These are phyloP conservation scores for Hyposmocoma kahamanoa DNA, from an alignment of 1,140 invertebrate genomes.

Conservation along the genomic window DNA sequence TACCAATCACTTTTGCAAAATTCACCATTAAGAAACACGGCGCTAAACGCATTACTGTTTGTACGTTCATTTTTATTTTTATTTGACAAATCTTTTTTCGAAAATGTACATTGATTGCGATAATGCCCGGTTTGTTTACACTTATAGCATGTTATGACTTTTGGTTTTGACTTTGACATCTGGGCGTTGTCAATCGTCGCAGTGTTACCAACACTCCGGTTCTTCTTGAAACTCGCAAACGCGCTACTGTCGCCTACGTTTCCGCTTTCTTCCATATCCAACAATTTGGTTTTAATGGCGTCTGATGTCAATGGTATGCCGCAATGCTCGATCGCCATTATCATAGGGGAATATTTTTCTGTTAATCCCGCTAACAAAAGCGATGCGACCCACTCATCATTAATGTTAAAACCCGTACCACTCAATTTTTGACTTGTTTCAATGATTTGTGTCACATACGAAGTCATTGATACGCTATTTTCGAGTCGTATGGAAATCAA, in stretches of 20 bases:
- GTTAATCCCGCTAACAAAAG: background rate
- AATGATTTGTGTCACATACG: constrained; percentile 16
- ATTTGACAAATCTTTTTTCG: background rate
- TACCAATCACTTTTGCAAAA: constrained; percentile 15
- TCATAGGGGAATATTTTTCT: constrained; percentile 9
- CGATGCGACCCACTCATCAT: background rate
- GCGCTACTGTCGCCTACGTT: background rate
- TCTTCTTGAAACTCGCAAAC: background rate
- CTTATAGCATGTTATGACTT: constrained; percentile 1
- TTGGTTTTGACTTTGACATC: background rate
- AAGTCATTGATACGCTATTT: constrained; percentile 15
- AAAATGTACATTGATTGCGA: constrained; percentile 13
- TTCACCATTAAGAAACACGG: constrained; percentile 6
- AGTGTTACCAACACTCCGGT: background rate
- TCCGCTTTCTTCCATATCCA: constrained; percentile 11
- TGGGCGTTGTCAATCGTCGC: background rate
- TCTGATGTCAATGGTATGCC: constrained; percentile 13
- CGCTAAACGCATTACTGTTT: constrained; percentile 7
- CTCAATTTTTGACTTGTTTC: constrained; percentile 18
- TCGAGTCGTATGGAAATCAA: constrained; percentile 17
- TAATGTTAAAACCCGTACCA: constrained; percentile 9
- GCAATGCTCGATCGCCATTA: constrained; percentile 13
- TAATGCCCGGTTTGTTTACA: constrained; percentile 10
- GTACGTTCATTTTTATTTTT: constrained; percentile 4
- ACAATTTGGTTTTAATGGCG: constrained; percentile 17